Conservation (phyloP, 2,113 vertebrate species). For the Leptosomus discolor region DNA sequence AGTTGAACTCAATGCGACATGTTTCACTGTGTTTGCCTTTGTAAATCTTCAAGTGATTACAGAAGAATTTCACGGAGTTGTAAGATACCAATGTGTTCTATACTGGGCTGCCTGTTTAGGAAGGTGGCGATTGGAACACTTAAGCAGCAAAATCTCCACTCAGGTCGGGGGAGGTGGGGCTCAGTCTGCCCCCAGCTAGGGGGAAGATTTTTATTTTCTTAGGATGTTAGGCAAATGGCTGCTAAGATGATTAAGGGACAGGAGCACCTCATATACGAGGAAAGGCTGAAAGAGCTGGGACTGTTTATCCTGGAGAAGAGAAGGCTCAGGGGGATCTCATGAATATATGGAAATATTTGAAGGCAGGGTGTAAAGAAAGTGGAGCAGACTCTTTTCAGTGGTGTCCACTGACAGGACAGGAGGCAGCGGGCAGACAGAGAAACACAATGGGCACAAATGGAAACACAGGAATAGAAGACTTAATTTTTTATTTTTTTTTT, state of each 20-base stretch:
- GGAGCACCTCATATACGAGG: background rate
- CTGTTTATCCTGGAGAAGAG: background rate
- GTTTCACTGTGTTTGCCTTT: background rate
- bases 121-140: background rate
- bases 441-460: background rate
- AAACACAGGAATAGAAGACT: background rate
- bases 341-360: background rate
- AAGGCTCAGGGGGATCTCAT: background rate
- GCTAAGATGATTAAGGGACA: background rate
- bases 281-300: background rate
- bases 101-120: background rate
- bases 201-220: background rate
- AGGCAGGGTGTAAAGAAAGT: background rate
- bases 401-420: background rate
- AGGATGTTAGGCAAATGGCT: background rate
- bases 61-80: background rate
- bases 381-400: background rate
- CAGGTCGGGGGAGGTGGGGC: fast-evolving
- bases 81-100: background rate
- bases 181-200: background rate
- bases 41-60: background rate
- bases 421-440: too few species aligned
- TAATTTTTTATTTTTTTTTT: too few species aligned
- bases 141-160: background rate
- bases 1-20: background rate